Evolutionary conservation across 1,140 invertebrate genomes (phyloP).

Genomic region (Cephus cinctus): DNA sequence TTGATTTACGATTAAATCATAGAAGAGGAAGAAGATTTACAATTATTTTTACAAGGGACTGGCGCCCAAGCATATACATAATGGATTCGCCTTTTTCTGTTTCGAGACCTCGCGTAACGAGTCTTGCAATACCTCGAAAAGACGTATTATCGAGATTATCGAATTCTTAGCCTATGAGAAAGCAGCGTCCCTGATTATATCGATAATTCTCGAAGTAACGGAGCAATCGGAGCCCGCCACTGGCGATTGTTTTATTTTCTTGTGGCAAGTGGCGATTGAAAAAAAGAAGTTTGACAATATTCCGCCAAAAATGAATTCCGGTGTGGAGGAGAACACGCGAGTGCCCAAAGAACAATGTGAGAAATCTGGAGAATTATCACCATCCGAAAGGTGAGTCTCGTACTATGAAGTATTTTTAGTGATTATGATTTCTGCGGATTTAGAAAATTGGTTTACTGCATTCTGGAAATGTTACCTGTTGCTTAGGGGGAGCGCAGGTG

Average conservation of each 20-base stretch:
- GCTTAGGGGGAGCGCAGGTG: conserved; percentile 8
- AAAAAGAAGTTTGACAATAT: conserved; percentile 15
- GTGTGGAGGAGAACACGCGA: conserved; percentile 16
- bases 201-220: conserved; percentile 3
- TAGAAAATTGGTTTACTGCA: not conserved
- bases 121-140: too few relatives aligned
- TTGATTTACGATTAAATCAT: too few relatives aligned
- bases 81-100: too few relatives aligned
- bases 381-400: conserved; percentile 25
- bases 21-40: too few relatives aligned
- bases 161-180: too few relatives aligned
- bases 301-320: conserved; percentile 34
- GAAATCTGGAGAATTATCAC: conserved; percentile 22
- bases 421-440: not conserved
- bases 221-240: conserved; percentile 17
- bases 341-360: conserved; percentile 12
- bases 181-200: too few relatives aligned
- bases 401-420: not conserved
- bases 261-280: conserved; percentile 15
- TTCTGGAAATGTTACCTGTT: conserved; percentile 22
- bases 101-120: too few relatives aligned
- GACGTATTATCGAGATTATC: too few relatives aligned
- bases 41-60: too few relatives aligned
- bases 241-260: conserved; percentile 17
- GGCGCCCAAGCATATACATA: too few relatives aligned